Base-by-base conservation (phyloP, 2,113 vertebrate species). In the Pituophis catenifer region DNA sequence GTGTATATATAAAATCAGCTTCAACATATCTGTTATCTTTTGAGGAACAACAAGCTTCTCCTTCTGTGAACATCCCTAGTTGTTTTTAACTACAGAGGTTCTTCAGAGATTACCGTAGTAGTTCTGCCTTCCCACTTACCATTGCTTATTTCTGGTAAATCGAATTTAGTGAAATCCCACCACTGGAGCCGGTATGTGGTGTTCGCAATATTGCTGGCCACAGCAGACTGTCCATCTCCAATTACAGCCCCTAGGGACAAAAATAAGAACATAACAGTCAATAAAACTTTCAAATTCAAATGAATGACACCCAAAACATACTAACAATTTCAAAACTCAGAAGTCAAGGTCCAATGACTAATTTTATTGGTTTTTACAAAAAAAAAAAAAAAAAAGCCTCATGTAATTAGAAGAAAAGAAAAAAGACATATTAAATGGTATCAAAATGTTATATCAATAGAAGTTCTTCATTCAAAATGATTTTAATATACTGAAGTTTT, bases 101-200 rank as follows among this genome's bases (percentile, higher is more conserved):
- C 9, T 26, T 26, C 59, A 62, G 24, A 91, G 53, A 15, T 10
- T 12, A 50, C 48, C 5, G 48, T 50, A 92, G 19, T n/a, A 55
- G 85, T 0, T 59, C 70, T 29, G 44, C 92, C 95, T 94, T 57
- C 26, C 89, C 93, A 53, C 98, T 96, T 97, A 99, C 99, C 99
- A 93, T 99, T 99, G 97, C 99, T 99, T 98, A 99, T 99, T 98
- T 99, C 99, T 44, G 99, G 99, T 91, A 99, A 98, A 95, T 99
- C 98, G 85, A 99, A 99, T 94, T 99, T 99, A 75, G 99, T 99
- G 97, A 99, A 99, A 97, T 99, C 99, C 99, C 99, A 99, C 99
- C 99, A 99, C 97, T 99, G 99, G 94, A 99, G 98, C 5, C 99
- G 97, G 96, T 99, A 99, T 15, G 99, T 99, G 62, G 99, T 99